Conservation (phyloP, 2,888 invertebrate genomes). For the Yponomeuta malinellus region DNA sequence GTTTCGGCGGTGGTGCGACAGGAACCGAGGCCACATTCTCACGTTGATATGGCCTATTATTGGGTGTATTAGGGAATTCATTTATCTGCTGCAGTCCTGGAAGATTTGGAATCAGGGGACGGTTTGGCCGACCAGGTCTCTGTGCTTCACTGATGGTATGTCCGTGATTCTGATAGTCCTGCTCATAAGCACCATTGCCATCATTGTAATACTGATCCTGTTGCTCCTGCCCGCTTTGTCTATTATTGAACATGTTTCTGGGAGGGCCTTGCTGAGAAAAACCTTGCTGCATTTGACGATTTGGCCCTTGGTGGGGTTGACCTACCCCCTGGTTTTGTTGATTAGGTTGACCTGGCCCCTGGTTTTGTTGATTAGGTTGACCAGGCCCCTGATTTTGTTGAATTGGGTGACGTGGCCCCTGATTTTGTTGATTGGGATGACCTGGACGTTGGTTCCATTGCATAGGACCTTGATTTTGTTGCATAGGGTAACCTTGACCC, state of each 20-base stretch:
- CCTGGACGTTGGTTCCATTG: conserved; percentile 25
- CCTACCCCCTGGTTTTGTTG: background rate
- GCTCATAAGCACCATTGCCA: conserved; percentile 32
- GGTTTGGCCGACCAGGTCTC: conserved; percentile 18
- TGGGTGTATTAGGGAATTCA: conserved; percentile 26
- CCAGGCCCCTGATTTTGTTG: background rate
- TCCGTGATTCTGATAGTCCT: conserved; percentile 26
- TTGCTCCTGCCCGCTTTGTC: conserved; percentile 17
- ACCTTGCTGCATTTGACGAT: conserved; percentile 3
- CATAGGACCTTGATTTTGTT: conserved; percentile 18
- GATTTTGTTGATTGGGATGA: conserved; percentile 7
- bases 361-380: background rate
- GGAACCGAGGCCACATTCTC: conserved; percentile 1
- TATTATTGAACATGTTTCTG: conserved; percentile 11
- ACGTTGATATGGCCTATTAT: conserved; percentile 7
- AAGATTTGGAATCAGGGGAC: conserved; percentile 31
- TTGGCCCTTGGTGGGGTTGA: conserved; percentile 1
- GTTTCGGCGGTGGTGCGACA: conserved; percentile 25
- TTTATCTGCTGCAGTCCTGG: conserved; percentile 28
- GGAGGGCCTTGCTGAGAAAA: background rate
- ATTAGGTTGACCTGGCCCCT: background rate
- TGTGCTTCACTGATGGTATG: background rate
- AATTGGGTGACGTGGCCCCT: background rate
- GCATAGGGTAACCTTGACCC: conserved; percentile 20
- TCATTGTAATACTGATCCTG: conserved; percentile 39